phyloP scores from a whole-genome alignment of 23 tunicate genomes.

The Pegea sp. region DNA sequence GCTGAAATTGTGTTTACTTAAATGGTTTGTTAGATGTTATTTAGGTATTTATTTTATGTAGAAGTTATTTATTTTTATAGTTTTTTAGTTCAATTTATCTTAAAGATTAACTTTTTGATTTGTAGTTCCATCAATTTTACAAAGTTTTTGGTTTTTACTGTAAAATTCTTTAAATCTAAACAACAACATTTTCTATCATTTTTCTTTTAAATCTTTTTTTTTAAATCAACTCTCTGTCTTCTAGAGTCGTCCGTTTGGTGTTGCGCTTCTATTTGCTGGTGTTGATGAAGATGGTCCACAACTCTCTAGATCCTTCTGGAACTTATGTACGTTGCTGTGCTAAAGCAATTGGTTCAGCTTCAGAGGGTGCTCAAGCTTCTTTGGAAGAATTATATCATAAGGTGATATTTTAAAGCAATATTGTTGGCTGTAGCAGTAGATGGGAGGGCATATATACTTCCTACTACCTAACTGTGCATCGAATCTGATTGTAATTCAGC shows the following conservation, averaged over 20 bases:
- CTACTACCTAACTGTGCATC: neutral
- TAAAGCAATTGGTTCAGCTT: conserved; percentile 95
- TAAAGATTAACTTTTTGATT: no score
- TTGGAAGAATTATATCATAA: conserved; percentile 90
- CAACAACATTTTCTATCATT: no score
- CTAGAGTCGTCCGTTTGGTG: conserved; percentile 96
- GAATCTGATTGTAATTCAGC: no score
- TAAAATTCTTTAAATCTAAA: no score
- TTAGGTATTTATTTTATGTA: no score
- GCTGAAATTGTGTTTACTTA: neutral
- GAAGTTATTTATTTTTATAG: no score
- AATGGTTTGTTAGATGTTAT: no score
- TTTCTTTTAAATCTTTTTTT: neutral
- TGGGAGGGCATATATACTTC: neutral
- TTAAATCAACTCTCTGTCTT: neutral
- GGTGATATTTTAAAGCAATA: no score
- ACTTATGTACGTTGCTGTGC: conserved; percentile 79
- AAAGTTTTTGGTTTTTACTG: no score
- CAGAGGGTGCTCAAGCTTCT: conserved; percentile 96
- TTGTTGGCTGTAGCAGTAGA: no score
- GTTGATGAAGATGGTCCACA: conserved; percentile 79
- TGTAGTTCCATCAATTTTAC: no score
- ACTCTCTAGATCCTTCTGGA: conserved; percentile 87
- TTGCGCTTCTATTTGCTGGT: conserved; percentile 92
- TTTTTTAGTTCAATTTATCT: no score